Evolutionary conservation across 2,113 vertebrate species (phyloP).

Genomic region (Ramphastos sulfuratus): DNA sequence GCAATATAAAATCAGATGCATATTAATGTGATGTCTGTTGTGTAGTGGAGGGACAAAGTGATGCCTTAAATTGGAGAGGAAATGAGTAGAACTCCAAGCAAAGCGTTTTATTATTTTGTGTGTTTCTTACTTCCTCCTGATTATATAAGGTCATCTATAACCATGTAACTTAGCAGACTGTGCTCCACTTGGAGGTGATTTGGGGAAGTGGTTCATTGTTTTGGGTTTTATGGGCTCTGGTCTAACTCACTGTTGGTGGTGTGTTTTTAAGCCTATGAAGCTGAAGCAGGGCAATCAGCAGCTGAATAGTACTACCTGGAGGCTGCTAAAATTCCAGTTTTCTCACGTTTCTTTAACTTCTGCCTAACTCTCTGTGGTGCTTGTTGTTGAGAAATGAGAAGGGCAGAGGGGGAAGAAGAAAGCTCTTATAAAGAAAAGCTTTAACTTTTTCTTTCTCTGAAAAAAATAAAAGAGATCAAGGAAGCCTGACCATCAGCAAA

Average conservation of each 20-base stretch:
- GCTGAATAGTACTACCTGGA: neutral
- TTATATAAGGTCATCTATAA: neutral
- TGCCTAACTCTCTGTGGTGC: neutral
- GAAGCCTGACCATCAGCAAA: neutral
- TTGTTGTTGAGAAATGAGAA: neutral
- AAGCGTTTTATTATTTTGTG: neutral
- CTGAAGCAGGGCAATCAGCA: neutral
- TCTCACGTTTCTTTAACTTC: neutral
- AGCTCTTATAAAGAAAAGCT: neutral
- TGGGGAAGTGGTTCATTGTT: neutral
- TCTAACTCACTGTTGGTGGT: neutral
- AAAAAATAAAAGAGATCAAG: neutral
- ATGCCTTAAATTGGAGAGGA: neutral
- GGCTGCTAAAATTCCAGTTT: neutral
- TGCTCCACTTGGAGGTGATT: neutral
- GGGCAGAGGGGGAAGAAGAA: neutral
- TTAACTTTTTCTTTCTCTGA: neutral
- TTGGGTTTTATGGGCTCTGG: neutral
- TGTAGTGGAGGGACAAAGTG: neutral
- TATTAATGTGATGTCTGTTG: neutral
- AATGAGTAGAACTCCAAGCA: neutral
- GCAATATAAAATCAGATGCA: accelerated
- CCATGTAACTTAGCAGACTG: accelerated
- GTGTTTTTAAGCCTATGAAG: neutral
- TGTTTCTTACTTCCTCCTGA: neutral